phyloP scores from a whole-genome alignment of 2,888 invertebrate species.

The Zhuqinia jingwanae region DNA sequence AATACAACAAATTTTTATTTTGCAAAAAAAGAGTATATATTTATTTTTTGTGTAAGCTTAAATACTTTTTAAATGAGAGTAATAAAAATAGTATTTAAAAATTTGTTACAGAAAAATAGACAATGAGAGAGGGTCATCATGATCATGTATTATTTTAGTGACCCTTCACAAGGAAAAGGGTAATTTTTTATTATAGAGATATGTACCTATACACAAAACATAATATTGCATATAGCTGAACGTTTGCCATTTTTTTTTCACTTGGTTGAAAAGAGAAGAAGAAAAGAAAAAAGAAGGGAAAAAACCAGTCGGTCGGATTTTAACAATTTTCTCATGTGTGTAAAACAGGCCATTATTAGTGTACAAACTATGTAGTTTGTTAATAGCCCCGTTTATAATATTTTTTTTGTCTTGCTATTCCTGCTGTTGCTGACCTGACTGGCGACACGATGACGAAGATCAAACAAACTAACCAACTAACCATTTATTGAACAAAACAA shows the following conservation, averaged over 20 bases:
- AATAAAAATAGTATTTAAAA: no score
- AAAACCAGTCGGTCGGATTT: constrained; percentile 60
- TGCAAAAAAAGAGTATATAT: no score
- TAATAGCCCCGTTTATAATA: constrained; percentile 43
- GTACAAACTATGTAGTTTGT: constrained; percentile 57
- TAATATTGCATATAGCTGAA: no score
- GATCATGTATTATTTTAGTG: no score
- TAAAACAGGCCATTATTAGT: constrained; percentile 63
- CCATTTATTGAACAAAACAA: constrained; percentile 6
- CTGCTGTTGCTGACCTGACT: neutral
- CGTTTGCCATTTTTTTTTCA: constrained; percentile 70
- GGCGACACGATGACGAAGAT: constrained; percentile 69
- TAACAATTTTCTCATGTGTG: constrained; percentile 7
- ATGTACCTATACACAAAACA: no score
- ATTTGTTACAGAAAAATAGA: constrained; percentile 32
- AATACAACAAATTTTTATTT: no score
- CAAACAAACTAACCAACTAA: constrained; percentile 42
- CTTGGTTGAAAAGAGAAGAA: no score
- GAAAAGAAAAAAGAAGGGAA: no score
- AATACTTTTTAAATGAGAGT: no score
- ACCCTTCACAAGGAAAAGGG: no score
- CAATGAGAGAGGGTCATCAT: neutral
- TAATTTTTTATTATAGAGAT: no score
- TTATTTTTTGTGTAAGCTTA: no score
- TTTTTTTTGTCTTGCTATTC: neutral